Percentiles rank a stretch among this genome's conserved stretches.
These are phyloP conservation scores for Patella vulgata DNA, from an alignment of 1,140 invertebrate genomes.

Conservation along the genomic window DNA sequence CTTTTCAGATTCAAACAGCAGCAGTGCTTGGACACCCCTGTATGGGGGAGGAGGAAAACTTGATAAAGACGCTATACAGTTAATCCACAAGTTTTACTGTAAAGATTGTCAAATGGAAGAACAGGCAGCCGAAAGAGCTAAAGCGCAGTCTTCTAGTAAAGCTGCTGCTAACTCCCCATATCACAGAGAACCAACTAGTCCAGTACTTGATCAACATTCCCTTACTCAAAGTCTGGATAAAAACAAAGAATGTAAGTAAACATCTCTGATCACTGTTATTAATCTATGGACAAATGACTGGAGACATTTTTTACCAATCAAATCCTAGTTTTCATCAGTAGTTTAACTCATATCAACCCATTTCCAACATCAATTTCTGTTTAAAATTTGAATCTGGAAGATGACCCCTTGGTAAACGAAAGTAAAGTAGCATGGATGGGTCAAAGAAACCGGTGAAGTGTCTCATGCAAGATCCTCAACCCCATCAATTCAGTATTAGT, in stretches of 20 bases:
- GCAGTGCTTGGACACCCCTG: conserved; percentile 60
- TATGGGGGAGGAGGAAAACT: conserved; percentile 51
- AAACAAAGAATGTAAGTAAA: conserved; percentile 95
- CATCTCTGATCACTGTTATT: too few species aligned
- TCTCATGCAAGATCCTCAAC: too few species aligned
- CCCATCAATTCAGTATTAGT: too few species aligned
- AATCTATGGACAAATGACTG: too few species aligned
- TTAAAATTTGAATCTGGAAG: too few species aligned
- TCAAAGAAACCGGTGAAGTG: too few species aligned
- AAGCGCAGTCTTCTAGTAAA: conserved; percentile 33
- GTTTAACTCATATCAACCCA: too few species aligned
- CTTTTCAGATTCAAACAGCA: conserved; percentile 58
- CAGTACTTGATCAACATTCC: conserved; percentile 93
- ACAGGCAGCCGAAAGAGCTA: conserved; percentile 45
- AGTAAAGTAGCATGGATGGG: too few species aligned
- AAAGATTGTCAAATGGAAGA: conserved; percentile 74
- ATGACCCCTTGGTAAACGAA: too few species aligned
- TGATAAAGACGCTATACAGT: conserved; percentile 61
- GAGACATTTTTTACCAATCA: too few species aligned
- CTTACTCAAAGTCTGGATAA: conserved; percentile 92
- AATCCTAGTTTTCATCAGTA: too few species aligned
- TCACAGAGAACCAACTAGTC: conserved; percentile 72
- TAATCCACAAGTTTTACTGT: conserved; percentile 66
- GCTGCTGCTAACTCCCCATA: conserved; percentile 28
- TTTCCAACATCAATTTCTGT: too few species aligned